A percentile compares a stretch with the other conserved stretches of the same genome.
Conservation (phyloP, 2,797 vertebrate species). For the Scolopax rusticola region DNA sequence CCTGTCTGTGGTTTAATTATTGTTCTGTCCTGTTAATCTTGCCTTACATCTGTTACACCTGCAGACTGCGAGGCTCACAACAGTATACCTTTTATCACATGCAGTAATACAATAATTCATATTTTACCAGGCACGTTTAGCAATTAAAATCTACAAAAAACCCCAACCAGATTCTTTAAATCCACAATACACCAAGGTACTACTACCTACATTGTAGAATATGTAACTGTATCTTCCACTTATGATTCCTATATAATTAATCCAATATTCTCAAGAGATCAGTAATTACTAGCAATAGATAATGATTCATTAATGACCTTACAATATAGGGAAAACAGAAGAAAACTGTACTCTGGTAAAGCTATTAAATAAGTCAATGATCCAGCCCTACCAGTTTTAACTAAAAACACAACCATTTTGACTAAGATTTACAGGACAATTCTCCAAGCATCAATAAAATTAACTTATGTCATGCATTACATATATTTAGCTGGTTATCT, state of each 20-base stretch:
- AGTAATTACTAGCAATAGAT: conserved; percentile 60
- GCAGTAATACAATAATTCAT: conserved; percentile 76
- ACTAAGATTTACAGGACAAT: conserved; percentile 16
- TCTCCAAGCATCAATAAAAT: neutral
- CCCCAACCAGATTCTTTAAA: conserved; percentile 54
- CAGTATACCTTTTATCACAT: conserved; percentile 71
- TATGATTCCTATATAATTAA: conserved; percentile 73
- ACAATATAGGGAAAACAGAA: conserved; percentile 46
- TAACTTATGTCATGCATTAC: neutral
- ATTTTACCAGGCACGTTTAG: conserved; percentile 74
- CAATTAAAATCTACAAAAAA: conserved; percentile 73
- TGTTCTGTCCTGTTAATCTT: conserved; percentile 79
- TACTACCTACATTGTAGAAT: conserved; percentile 26
- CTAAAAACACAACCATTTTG: conserved; percentile 13
- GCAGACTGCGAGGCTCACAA: conserved; percentile 69
- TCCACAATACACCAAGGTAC: conserved; percentile 55
- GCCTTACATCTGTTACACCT: conserved; percentile 79
- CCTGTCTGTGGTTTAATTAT: conserved; percentile 78
- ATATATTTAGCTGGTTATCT: neutral
- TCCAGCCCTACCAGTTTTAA: conserved; percentile 45
- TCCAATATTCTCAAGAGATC: conserved; percentile 54
- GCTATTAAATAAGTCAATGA: conserved; percentile 44
- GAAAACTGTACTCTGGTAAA: conserved; percentile 17
- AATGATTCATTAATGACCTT: conserved; percentile 69
- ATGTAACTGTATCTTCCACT: conserved; percentile 31